Base-by-base conservation (phyloP, 2,888 invertebrate genomes). In the Acronicta aceris region DNA sequence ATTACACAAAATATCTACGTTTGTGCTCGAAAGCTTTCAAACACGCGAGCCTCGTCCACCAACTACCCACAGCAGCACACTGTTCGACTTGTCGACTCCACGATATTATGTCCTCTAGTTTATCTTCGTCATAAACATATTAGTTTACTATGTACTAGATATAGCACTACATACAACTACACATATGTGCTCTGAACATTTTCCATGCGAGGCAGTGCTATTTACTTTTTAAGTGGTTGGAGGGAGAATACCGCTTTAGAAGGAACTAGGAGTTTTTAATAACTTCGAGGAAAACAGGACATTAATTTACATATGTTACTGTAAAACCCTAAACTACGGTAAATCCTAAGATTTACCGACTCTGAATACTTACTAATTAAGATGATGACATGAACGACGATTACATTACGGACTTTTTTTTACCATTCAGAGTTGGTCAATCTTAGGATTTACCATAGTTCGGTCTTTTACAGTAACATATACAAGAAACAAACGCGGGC, bases 41-140 rank as follows among this genome's bases (percentile, higher is more conserved):
- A 56, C 42, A 59, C 60, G 45, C 42, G 42, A 59, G 30, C 47
- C 7, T 42, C 56, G 56, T 54, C 43, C 36, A 57, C 49, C 47
- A 38, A 51, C 48, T 64, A 33, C 67, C 65, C 64, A 65, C 49
- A 64, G 45, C 49, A 64, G 50, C 57, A 65, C 46, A 61, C 62
- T 64, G 56, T 54, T 65, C 59, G 40, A 75, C 71, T 76, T 65
- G 64, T 65, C 72, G 62, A 71, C 58, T 72, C 46, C 41, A 57
- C 59, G 59, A 52, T 70, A 67, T 60, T 60, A 67, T 61, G 64
- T 75, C 60, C 45, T 48, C 56, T 51, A 77, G 51, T 74, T 74
- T 77, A 68, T 74, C 60, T 60, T 21, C 50, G 21, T 45, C 69
- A 78, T 76, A 72, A 71, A 76, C 45, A 78, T 72, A 72, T 67